Conservation (phyloP, 1,140 invertebrate genomes). For the Stegodyphus mimosarum region DNA sequence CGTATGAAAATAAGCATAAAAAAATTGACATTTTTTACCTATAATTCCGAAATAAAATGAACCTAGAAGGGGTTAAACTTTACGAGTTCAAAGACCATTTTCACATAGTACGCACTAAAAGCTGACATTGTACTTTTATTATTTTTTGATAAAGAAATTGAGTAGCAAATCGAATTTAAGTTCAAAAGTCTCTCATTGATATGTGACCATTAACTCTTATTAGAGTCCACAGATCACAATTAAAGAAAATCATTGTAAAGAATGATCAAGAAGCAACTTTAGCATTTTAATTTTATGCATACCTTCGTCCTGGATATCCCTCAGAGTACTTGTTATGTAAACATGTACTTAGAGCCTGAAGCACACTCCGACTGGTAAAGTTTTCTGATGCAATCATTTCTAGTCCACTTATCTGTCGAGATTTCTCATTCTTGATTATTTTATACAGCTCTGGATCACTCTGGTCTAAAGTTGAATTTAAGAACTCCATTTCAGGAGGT, state of each 20-base stretch:
- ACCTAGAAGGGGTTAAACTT: no score
- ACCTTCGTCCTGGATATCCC: constrained; percentile 69
- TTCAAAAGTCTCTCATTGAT: not conserved
- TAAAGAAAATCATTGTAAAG: not conserved
- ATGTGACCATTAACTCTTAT: not conserved
- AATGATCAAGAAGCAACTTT: not conserved
- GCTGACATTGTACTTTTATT: not conserved
- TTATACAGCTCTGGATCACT: constrained; percentile 86
- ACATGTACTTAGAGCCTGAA: constrained; percentile 91
- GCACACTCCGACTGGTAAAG: constrained; percentile 91
- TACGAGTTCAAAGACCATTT: no score
- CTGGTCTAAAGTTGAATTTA: constrained; percentile 64
- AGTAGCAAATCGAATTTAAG: no score
- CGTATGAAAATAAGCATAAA: no score
- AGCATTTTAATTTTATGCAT: not conserved
- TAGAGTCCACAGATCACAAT: no score
- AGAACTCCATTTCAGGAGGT: not conserved
- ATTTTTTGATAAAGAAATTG: not conserved
- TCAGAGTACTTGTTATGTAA: constrained; percentile 99
- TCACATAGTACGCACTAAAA: no score
- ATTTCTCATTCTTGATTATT: constrained; percentile 88
- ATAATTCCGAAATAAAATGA: no score
- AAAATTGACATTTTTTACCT: no score
- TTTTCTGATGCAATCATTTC: constrained; percentile 98
- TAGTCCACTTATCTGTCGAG: constrained; percentile 84